Evolutionary conservation across 2,797 vertebrate species (phyloP).

Genomic region (Pantherophis vulpinus): DNA sequence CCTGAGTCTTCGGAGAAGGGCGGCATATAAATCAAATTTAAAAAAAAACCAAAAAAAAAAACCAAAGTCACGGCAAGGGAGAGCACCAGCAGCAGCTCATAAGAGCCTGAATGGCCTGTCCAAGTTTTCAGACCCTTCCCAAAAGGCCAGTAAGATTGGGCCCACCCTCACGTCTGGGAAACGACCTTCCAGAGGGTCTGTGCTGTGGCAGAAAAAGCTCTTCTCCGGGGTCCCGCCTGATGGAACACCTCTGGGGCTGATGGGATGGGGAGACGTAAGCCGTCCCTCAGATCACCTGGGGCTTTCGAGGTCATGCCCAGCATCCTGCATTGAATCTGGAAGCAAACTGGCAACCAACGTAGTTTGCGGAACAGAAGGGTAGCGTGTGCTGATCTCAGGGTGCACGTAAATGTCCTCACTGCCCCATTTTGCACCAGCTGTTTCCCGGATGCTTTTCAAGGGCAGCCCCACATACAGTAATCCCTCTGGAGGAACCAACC

Average conservation of each 20-base stretch:
- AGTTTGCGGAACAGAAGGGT: not conserved
- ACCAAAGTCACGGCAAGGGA: not conserved
- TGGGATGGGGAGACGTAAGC: not conserved
- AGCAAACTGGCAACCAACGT: not conserved
- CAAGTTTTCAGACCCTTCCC: not conserved
- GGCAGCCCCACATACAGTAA: not conserved
- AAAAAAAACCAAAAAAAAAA: too few relatives aligned
- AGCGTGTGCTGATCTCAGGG: not conserved
- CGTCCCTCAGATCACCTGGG: not conserved
- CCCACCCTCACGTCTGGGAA: not conserved
- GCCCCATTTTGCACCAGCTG: not conserved
- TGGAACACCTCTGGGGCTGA: not conserved
- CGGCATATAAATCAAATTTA: too few relatives aligned
- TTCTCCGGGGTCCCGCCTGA: not conserved
- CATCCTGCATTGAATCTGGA: not conserved
- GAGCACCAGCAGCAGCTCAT: not conserved
- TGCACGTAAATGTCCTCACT: too few relatives aligned
- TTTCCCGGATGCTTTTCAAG: not conserved
- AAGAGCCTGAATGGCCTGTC: not conserved
- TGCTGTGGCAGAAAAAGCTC: not conserved
- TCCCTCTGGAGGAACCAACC: not conserved
- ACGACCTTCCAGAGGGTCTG: not conserved
- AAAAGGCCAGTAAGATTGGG: not conserved
- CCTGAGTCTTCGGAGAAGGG: too few relatives aligned
- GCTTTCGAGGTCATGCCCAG: not conserved